A percentile compares a stretch with the other conserved stretches of the same genome.
These are phyloP conservation scores for Phthorimaea operculella DNA, from an alignment of 1,140 invertebrate genomes.

Conservation along the genomic window DNA sequence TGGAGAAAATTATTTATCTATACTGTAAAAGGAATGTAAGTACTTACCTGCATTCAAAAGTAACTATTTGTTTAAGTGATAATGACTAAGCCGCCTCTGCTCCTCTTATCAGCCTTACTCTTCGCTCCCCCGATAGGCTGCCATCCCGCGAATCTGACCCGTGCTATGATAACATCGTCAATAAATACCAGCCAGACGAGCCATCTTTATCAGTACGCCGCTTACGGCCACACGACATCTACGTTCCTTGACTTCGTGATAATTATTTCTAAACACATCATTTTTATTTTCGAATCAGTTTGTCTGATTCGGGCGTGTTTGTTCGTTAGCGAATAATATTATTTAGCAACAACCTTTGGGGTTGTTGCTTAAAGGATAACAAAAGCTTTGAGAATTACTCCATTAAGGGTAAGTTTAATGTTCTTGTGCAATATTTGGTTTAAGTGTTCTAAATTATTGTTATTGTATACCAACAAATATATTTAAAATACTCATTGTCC, in stretches of 20 bases:
- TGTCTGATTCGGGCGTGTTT: slow-evolving; percentile 25
- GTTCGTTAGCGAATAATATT: not conserved
- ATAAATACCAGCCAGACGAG: slow-evolving; percentile 34
- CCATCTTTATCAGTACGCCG: slow-evolving; percentile 40
- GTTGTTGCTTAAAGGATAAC: slow-evolving; percentile 59
- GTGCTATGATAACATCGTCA: slow-evolving; percentile 37
- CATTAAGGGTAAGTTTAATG: slow-evolving; percentile 48
- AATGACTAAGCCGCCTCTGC: no score
- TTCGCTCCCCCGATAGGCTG: slow-evolving; percentile 31
- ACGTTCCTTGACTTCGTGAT: not conserved
- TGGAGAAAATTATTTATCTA: no score
- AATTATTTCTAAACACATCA: not conserved
- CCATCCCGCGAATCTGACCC: slow-evolving; percentile 24
- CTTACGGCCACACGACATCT: slow-evolving; percentile 11
- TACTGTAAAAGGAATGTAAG: no score
- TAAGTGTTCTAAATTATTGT: not conserved
- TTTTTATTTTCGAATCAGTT: slow-evolving; percentile 23
- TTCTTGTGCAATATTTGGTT: not conserved
- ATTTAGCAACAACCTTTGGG: slow-evolving; percentile 58
- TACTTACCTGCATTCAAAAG: no score
- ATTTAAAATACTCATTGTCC: no score
- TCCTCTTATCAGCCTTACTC: no score
- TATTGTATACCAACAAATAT: no score
- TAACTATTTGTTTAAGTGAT: no score
- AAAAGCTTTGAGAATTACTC: slow-evolving; percentile 69